Base-by-base conservation (phyloP, 53 echinoderm and acorn worm species). In the Mesocentrotus franciscanus region DNA sequence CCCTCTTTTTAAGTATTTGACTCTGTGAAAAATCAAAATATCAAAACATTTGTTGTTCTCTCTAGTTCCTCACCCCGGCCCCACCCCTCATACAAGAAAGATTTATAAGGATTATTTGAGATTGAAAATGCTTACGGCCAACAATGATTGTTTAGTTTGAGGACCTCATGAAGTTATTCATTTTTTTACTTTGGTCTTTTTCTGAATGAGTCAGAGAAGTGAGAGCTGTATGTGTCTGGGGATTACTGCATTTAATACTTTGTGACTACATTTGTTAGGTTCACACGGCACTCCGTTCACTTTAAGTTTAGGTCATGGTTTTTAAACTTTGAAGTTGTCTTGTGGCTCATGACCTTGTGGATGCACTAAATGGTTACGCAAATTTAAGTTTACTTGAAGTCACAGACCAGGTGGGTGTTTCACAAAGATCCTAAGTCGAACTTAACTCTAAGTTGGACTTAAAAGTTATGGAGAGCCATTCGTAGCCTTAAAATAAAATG, bases 91-190 rank as follows among this genome's bases (percentile, higher is more conserved):
- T 20, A 64, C 15, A 64, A 10, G 11, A 76, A 75, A 26, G 76
- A 15, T 27, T 76, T 33, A 10, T 76, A 10, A 24, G 76, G 76
- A 76, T 76, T 76, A 76, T 76, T 33, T 30, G 9, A 76, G 76
- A 76, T 76, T 32, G 76, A 76, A 76, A 76, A 76, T 76, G 76
- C 76, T 76, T 33, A 30, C 30, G 33, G 76, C 76, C 15, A 76
- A 76, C 29, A 29, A 76, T 33, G 30, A 30, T 30, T 33, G 27
- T 76, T 76, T 76, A 9, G 76, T 42, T 55, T 20, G 22, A 24
- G 22, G 22, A 84, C 84, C 84, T 49, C 84, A 84, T 24, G 55
- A 55, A 33, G 76, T 30, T 81, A 87, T 56, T 24, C 75, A 32
- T 75, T 75, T 26, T n/a, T 18, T 81, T 42, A 81, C 42, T 57